These are phyloP conservation scores for Glyptemys insculpta DNA, from an alignment of 2,797 vertebrate species.

Conservation along the genomic window DNA sequence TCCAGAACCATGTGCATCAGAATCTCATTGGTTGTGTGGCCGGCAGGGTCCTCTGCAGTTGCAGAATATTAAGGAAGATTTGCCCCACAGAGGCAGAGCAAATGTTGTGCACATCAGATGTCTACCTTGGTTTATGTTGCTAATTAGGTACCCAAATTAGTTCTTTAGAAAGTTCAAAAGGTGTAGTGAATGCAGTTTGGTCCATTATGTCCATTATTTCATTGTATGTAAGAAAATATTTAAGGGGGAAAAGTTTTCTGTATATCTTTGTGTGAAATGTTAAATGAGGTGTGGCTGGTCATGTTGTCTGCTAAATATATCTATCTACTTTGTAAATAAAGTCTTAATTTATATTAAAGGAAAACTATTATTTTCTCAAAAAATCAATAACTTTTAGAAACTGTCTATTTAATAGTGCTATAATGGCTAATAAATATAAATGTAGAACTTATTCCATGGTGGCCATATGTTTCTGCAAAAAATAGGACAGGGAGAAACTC, in stretches of 20 bases:
- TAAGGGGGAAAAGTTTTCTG: neutral
- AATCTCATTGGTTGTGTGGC: neutral
- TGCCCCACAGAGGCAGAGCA: fast-evolving
- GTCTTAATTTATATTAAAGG: neutral
- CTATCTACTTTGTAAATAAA: neutral
- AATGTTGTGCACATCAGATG: fast-evolving
- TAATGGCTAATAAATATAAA: neutral
- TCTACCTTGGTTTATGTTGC: neutral
- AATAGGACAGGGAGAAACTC: neutral
- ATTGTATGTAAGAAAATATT: neutral
- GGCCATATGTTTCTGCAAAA: neutral
- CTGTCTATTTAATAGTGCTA: neutral
- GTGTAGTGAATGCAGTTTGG: neutral
- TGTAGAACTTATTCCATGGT: neutral
- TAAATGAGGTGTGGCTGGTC: neutral
- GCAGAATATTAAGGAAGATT: neutral
- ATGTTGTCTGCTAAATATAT: neutral
- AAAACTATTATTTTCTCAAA: neutral
- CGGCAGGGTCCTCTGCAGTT: neutral
- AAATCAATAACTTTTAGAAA: neutral
- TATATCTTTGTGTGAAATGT: neutral
- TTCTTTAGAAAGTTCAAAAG: neutral
- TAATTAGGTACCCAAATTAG: neutral
- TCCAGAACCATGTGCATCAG: neutral
- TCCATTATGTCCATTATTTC: neutral